Evolutionary conservation across 1,140 invertebrate genomes (phyloP).

Genomic region (Cydia pomonella): DNA sequence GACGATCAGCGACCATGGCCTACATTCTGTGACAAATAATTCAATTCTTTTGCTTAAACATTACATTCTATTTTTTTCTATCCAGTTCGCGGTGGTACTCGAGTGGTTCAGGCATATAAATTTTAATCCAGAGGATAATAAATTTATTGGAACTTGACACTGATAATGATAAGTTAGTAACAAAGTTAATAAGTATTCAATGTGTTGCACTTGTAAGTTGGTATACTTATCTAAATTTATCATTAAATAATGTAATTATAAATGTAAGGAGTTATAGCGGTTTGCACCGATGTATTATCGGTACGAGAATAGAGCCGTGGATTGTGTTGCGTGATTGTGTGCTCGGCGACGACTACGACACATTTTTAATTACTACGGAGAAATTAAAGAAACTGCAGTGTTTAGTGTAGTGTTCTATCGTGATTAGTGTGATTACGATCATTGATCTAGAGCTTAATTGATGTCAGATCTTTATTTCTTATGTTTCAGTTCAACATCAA

Average conservation of each 20-base stretch:
- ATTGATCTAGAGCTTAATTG: not conserved
- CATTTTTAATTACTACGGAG: slow-evolving; percentile 12
- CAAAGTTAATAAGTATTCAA: no score
- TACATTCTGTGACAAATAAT: not conserved
- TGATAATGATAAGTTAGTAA: no score
- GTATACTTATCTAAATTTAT: no score
- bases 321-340: not conserved
- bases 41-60: not conserved
- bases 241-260: no score
- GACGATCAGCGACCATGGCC: not conserved
- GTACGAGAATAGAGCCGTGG: not conserved
- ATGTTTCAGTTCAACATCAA: no score
- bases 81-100: no score
- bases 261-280: no score
- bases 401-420: not conserved
- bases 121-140: no score
- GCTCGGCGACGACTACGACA: not conserved
- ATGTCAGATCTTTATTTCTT: not conserved
- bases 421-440: not conserved
- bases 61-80: no score
- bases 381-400: slow-evolving; percentile 2
- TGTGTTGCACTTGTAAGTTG: no score
- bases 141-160: no score
- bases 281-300: not conserved
- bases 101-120: no score